phyloP scores from a whole-genome alignment of 2,797 vertebrate species.

The Arremon brunneinucha region DNA sequence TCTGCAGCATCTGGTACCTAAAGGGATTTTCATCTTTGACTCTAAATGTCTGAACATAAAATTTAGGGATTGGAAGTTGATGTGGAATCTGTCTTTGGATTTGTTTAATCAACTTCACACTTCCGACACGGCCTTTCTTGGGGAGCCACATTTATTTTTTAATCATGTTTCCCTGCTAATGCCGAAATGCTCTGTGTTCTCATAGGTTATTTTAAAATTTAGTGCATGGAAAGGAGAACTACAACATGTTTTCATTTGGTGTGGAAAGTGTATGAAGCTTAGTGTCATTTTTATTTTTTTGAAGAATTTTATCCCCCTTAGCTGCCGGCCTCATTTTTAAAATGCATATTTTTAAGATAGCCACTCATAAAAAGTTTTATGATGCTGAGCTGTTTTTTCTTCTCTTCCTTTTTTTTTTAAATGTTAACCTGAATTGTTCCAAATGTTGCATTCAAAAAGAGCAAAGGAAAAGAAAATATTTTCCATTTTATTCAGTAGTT shows the following conservation, averaged over 20 bases:
- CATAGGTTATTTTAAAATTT: slow-evolving; percentile 46
- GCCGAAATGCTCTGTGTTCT: slow-evolving; percentile 2
- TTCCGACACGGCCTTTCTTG: slow-evolving; percentile 62
- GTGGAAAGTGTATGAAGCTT: slow-evolving; percentile 30
- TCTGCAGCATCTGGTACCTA: slow-evolving; percentile 86
- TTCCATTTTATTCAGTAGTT: slow-evolving; percentile 60
- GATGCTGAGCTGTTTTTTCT: background rate
- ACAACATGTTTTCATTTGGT: background rate
- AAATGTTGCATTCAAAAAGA: slow-evolving; percentile 37
- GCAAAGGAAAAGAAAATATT: slow-evolving; percentile 32
- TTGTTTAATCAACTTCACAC: slow-evolving; percentile 76
- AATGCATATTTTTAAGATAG: slow-evolving; percentile 37
- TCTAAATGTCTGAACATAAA: slow-evolving; percentile 81
- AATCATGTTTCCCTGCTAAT: slow-evolving; percentile 54
- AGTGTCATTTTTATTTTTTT: slow-evolving; percentile 25
- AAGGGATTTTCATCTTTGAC: slow-evolving; percentile 86
- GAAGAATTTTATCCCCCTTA: background rate
- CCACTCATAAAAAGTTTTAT: slow-evolving; percentile 68
- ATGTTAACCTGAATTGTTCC: slow-evolving; percentile 52
- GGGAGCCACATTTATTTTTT: slow-evolving; percentile 66
- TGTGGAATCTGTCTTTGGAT: slow-evolving; percentile 83
- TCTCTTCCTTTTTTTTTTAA: background rate
- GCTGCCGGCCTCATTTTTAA: background rate
- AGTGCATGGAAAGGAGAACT: slow-evolving; percentile 2
- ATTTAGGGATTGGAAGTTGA: slow-evolving; percentile 84